phyloP scores from a whole-genome alignment of 2,113 vertebrate species.

The Origma solitaria region DNA sequence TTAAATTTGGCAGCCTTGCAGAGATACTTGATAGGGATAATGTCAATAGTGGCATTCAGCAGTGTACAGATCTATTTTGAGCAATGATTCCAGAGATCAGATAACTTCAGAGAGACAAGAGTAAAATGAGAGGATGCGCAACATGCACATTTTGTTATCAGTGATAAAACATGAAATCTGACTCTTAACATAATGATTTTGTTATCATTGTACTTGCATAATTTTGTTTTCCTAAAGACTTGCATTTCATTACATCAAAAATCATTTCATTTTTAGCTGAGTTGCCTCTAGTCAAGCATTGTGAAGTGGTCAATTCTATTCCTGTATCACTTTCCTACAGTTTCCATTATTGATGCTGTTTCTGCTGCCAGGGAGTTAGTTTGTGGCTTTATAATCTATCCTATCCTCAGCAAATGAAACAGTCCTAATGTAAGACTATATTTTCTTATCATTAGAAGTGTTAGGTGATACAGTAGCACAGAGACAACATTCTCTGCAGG shows the following conservation, averaged over 20 bases:
- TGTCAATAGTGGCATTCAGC: not conserved
- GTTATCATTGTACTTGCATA: not conserved
- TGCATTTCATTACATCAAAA: not conserved
- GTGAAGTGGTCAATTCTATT: not conserved
- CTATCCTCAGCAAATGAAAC: not conserved
- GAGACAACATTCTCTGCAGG: not conserved
- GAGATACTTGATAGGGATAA: not conserved
- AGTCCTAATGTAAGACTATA: not conserved
- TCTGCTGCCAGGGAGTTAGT: not conserved
- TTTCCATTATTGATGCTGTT: not conserved
- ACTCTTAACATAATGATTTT: not conserved
- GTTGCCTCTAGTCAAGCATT: not conserved
- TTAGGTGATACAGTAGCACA: not conserved
- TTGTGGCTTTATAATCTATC: not conserved
- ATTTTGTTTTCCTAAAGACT: not conserved
- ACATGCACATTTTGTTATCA: not conserved
- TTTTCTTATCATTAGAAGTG: not conserved
- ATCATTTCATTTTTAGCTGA: not conserved
- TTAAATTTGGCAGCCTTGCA: not conserved
- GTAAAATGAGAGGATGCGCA: not conserved
- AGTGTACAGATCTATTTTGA: not conserved
- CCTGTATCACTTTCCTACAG: not conserved
- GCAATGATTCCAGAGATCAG: accelerated
- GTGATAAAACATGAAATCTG: not conserved
- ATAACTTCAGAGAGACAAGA: not conserved